These are phyloP conservation scores for Oenanthe melanoleuca DNA, from an alignment of 2,113 vertebrate species.

Conservation along the genomic window DNA sequence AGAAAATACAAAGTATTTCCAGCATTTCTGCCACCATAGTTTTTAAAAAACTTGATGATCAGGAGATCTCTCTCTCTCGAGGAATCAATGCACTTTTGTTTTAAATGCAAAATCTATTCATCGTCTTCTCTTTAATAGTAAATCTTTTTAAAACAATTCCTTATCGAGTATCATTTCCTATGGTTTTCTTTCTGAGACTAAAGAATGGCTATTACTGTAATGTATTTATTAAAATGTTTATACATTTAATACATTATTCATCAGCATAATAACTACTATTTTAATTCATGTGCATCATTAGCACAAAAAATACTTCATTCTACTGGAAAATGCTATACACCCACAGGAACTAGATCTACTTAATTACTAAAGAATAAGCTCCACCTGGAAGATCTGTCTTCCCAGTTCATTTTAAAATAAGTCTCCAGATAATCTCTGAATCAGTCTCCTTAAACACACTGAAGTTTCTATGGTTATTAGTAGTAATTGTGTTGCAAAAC, in stretches of 20 bases:
- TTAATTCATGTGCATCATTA: conserved; percentile 68
- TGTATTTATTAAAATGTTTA: conserved; percentile 69
- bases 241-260: conserved; percentile 66
- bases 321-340: conserved; percentile 62
- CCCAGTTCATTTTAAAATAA: conserved; percentile 57
- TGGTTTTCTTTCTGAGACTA: conserved; percentile 1
- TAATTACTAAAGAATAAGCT: conserved; percentile 78
- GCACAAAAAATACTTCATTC: conserved; percentile 60
- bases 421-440: conserved; percentile 72
- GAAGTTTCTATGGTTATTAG: conserved; percentile 75
- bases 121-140: conserved; percentile 56
- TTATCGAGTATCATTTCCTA: conserved; percentile 44
- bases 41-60: conserved; percentile 45
- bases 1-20: conserved; percentile 4
- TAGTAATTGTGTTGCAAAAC: conserved; percentile 75
- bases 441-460: conserved; percentile 63
- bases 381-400: conserved; percentile 70
- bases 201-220: conserved; percentile 63
- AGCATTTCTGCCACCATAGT: conserved; percentile 28
- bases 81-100: conserved; percentile 8
- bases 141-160: conserved; percentile 27
- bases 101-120: conserved; percentile 54
- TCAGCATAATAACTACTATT: conserved; percentile 41
- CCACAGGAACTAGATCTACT: conserved; percentile 73
- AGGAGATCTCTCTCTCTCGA: conserved; percentile 24